Evolutionary conservation across 2,888 invertebrate genomes (phyloP), one percentile per base, ranked within the genome.

Genomic region (Hydraecia micacea): DNA sequence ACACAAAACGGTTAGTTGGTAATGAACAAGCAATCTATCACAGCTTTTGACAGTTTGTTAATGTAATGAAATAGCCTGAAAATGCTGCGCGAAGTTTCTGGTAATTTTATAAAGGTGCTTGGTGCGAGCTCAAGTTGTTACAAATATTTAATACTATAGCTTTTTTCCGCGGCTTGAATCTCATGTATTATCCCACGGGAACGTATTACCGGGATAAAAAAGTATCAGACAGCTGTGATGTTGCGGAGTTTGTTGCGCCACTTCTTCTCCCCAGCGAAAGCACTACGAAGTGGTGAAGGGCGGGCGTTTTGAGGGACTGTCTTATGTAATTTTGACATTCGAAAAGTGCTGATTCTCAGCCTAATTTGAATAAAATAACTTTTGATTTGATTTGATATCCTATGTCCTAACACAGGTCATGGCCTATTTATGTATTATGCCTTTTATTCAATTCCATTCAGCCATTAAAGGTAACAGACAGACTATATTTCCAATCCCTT

Each of bases 11-110:
- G 76, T 85, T 82, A 58, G 55, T 63, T 68, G 69, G 72, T 77
- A 79, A 79, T 77, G 71, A 55, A 78, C 65, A 36, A 66, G 76
- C 73, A 83, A 80, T 89, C 52, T 71, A 66, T 80, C 71, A 79
- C 66, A 39, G 39, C 42, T 75, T 85, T 68, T 77, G 74, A 78
- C 68, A 77, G 71, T 81, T 81, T 55, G 65, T 58, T 84, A 79
- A 85, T 73, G 1, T 39, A 58, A 67, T 75, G 66, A 67, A 87
- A 77, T 70, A 62, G 32, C 21, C 72, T 68, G 49, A 55, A 72
- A 81, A 36, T 11, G 49, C 60, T 49, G 13, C 25, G 39, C 58
- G 28, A 81, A 67, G 25, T 46, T 73, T 81, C 25, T 70, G 28
- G n/a, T 39, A 58, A 72, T 42, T 66, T 81, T 36, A 60, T 66